phyloP scores from a whole-genome alignment of 2,113 vertebrate species.

The Pelvicachromis taeniatus region DNA sequence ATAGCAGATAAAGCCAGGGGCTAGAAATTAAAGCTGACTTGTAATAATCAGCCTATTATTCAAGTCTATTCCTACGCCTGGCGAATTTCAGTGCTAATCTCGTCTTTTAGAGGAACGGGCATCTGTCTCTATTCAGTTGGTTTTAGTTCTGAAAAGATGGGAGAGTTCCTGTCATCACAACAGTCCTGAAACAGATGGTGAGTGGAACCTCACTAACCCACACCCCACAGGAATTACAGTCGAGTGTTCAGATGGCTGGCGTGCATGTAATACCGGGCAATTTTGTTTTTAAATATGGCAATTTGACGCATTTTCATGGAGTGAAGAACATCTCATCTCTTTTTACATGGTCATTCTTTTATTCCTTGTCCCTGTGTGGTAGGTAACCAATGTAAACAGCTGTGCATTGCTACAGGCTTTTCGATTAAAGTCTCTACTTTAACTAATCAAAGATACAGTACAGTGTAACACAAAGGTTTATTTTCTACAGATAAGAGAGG shows the following conservation, averaged over 20 bases:
- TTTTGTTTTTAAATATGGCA: not conserved
- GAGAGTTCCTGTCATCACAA: constrained; percentile 9
- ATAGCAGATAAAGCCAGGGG: not conserved
- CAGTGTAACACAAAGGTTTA: constrained; percentile 17
- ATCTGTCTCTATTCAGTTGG: not conserved
- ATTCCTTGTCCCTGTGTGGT: not conserved
- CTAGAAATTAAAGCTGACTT: not conserved
- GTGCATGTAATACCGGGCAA: not conserved
- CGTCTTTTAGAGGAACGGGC: not conserved
- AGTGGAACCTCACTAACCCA: constrained; percentile 13
- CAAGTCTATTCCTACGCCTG: not conserved
- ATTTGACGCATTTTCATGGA: not conserved
- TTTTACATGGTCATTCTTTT: not conserved
- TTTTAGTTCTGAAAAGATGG: constrained; percentile 4
- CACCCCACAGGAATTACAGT: constrained; percentile 29
- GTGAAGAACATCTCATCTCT: not conserved
- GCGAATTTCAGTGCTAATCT: not conserved
- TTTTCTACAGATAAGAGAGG: constrained; percentile 34
- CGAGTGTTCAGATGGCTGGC: constrained; percentile 18
- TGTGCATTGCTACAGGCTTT: not conserved
- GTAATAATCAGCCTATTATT: not conserved
- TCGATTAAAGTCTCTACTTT: not conserved
- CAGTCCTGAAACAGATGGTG: constrained; percentile 44
- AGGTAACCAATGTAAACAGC: not conserved
- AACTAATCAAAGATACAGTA: not conserved